Base-by-base conservation (phyloP, 2,113 vertebrate genomes). In the Amia ocellicauda region DNA sequence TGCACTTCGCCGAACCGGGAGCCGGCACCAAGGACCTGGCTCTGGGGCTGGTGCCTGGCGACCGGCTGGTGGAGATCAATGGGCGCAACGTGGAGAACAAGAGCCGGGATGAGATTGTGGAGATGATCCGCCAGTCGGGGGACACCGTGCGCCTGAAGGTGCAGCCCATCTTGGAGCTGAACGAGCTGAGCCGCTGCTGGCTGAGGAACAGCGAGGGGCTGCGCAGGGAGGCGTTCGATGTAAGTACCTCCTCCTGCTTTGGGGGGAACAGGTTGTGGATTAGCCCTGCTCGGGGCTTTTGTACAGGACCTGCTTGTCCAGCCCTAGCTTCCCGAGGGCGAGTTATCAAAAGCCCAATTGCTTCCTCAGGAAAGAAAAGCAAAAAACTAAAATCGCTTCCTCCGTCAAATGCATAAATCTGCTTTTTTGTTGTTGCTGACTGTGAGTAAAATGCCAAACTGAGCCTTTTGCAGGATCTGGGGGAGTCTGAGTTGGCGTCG, bases 61-160 rank as follows among this genome's bases (percentile, higher is more conserved):
- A 99, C 73, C 89, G 93, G 2, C 77, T 99, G 64, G 93, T 97
- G 63, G 97, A 98, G 80, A 97, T 97, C 82, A 99, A 99, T 0
- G 91, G 94, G 5, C 62, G 81, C 42, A 97, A 98, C 0, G 97
- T 98, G 86, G 95, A 98, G 80, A 96, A 29, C 71, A 95, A 92
- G 71, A 93, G 77, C 77, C 85, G 97, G 60, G 96, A 99, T 3
- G 97, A 99, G 83, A 98, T 99, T 0, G 97, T 99, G 80, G 97
- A 98, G 83, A 98, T 96, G 95, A 99, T 99, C 80, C 94, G 94
- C 66, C 96, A 96, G 72, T 98, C 96, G 0, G 96, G 94, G 29
- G 94, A 98, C 41, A 87, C 85, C 0, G 96, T 98, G 29, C 81
- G 89, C 59, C 86, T 99, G 40, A 98, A 95, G 80, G 97, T 99